These are phyloP conservation scores for Sebastes baramenuke DNA, from an alignment of 2,797 vertebrate genomes.

Conservation along the genomic window DNA sequence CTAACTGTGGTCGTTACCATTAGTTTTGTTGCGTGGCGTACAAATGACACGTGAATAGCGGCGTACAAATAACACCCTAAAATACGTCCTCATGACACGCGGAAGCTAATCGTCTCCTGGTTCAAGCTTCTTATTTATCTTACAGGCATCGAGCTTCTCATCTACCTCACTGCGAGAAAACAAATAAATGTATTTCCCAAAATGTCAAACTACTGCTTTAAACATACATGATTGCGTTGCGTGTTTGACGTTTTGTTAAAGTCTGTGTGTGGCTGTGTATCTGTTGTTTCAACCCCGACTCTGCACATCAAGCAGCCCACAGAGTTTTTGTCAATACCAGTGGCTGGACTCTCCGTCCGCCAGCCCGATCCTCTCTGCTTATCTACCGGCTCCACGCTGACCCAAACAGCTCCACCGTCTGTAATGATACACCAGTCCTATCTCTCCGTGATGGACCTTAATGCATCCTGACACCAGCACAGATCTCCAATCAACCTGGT, in stretches of 20 bases:
- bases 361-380: slow-evolving; percentile 45
- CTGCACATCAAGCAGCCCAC: slow-evolving; percentile 49
- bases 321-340: slow-evolving; percentile 51
- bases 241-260: not conserved
- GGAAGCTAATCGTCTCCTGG: not conserved
- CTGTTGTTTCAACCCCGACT: slow-evolving; percentile 53
- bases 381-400: slow-evolving; percentile 45
- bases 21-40: too few relatives aligned
- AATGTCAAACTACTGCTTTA: not conserved
- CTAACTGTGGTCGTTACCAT: fast-evolving
- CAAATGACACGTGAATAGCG: too few relatives aligned
- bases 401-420: slow-evolving; percentile 55
- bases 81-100: too few relatives aligned
- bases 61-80: too few relatives aligned
- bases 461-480: slow-evolving; percentile 54
- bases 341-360: slow-evolving; percentile 21
- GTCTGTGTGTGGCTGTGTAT: slow-evolving; percentile 31
- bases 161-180: too few relatives aligned
- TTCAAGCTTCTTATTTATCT: not conserved
- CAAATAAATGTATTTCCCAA: not conserved
- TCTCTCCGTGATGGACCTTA: slow-evolving; percentile 47
- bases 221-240: not conserved
- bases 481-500: slow-evolving; percentile 20
- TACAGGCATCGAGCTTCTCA: not conserved
- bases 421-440: slow-evolving; percentile 37